phyloP scores from a whole-genome alignment of 2,888 invertebrate species.

The Anaspis maculata region DNA sequence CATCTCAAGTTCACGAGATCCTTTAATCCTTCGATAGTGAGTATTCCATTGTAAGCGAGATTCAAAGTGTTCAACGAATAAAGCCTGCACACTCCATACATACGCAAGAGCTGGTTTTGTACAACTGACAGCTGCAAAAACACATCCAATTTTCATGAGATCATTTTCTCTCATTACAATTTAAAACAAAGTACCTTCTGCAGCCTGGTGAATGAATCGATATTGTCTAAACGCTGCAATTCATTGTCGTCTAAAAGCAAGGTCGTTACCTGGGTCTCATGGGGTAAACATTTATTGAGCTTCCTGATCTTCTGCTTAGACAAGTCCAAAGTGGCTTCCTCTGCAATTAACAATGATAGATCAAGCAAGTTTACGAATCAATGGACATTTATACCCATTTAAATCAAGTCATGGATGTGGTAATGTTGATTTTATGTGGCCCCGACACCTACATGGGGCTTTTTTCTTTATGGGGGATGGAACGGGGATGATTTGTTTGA shows the following conservation, averaged over 20 bases:
- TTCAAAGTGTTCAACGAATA: constrained; percentile 73
- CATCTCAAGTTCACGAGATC: constrained; percentile 73
- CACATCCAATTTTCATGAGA: background rate
- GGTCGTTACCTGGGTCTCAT: constrained; percentile 56
- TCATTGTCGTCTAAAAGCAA: constrained; percentile 81
- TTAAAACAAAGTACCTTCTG: constrained; percentile 66
- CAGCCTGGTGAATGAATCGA: constrained; percentile 71
- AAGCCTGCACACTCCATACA: constrained; percentile 78
- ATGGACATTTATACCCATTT: no score
- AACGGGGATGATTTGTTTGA: no score
- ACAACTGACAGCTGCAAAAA: constrained; percentile 68
- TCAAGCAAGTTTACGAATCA: no score
- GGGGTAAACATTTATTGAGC: constrained; percentile 63
- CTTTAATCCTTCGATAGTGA: constrained; percentile 83
- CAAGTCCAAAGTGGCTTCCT: constrained; percentile 59
- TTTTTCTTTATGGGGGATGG: no score
- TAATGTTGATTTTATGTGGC: no score
- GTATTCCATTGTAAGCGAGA: constrained; percentile 79
- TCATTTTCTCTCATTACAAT: background rate
- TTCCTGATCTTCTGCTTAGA: constrained; percentile 74
- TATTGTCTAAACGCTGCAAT: constrained; percentile 76
- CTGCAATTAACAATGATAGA: constrained; percentile 16
- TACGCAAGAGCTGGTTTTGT: constrained; percentile 77
- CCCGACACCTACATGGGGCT: no score
- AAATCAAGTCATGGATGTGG: no score